These are phyloP conservation scores for Oryzias curvinotus DNA, from an alignment of 2,113 vertebrate species.

Conservation along the genomic window DNA sequence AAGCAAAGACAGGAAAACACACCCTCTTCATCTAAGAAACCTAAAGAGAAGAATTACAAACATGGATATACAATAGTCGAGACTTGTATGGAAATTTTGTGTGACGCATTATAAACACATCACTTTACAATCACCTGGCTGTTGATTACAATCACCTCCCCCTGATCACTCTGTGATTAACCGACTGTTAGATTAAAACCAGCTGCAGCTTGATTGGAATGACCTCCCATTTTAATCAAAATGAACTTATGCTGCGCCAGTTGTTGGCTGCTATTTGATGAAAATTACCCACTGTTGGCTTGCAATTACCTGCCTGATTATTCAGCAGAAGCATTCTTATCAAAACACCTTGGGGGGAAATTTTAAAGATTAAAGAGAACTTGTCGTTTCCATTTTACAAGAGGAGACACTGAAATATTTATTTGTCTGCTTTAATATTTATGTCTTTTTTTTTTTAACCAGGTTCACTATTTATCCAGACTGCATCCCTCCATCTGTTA, in stretches of 20 bases:
- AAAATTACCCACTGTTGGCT: slow-evolving; percentile 52
- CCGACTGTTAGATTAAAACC: slow-evolving; percentile 62
- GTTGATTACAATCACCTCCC: slow-evolving; percentile 45
- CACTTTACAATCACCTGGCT: slow-evolving; percentile 21
- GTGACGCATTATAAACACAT: slow-evolving; percentile 9
- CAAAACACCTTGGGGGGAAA: slow-evolving; percentile 25
- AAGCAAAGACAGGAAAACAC: no score
- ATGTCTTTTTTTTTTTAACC: slow-evolving; percentile 21
- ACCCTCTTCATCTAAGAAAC: no score
- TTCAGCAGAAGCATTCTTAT: slow-evolving; percentile 34
- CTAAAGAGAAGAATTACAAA: no score
- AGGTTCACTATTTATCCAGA: slow-evolving; percentile 15
- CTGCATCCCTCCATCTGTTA: background rate
- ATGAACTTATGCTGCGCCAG: slow-evolving; percentile 15
- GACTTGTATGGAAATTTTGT: slow-evolving; percentile 25
- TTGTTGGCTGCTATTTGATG: slow-evolving; percentile 51
- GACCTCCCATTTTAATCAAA: slow-evolving; percentile 60
- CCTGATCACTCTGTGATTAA: slow-evolving; percentile 48
- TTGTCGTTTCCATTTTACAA: slow-evolving; percentile 30
- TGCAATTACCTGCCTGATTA: slow-evolving; percentile 57
- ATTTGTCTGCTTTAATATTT: slow-evolving; percentile 24
- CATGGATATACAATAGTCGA: slow-evolving; percentile 1
- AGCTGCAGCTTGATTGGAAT: slow-evolving; percentile 55
- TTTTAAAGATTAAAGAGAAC: slow-evolving; percentile 39
- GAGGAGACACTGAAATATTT: slow-evolving; percentile 32